A percentile compares a stretch with the other conserved stretches of the same genome.
Conservation (phyloP, 2,888 invertebrate genomes). For the Odontomyia ornata region DNA sequence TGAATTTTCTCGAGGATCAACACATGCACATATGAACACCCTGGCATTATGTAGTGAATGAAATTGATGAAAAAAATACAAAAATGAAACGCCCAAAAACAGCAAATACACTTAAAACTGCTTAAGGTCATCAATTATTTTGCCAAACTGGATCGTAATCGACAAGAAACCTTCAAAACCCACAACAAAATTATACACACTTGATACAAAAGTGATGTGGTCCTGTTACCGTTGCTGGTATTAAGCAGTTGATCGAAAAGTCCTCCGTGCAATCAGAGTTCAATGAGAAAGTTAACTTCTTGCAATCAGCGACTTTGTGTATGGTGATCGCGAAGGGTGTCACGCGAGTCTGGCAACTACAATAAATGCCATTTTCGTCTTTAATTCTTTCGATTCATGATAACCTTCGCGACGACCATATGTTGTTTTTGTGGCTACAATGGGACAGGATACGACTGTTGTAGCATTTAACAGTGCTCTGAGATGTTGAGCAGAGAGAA, state of each 20-base stretch:
- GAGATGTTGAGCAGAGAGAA: not conserved
- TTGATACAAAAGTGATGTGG: conserved; percentile 13
- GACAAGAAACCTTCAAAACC: not conserved
- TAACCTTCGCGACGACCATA: conserved; percentile 18
- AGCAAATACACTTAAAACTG: not conserved
- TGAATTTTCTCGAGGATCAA: not conserved
- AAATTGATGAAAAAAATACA: not conserved
- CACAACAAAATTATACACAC: conserved; percentile 10
- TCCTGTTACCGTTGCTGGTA: not conserved
- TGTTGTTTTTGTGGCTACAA: not conserved
- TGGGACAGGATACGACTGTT: not conserved
- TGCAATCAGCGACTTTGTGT: no score
- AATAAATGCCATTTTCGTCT: conserved; percentile 17
- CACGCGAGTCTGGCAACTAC: no score
- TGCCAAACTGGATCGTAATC: conserved; percentile 25
- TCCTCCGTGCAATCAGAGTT: conserved; percentile 27
- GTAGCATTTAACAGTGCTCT: not conserved
- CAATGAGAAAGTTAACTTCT: not conserved
- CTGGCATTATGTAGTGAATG: no score
- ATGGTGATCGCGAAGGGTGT: no score
- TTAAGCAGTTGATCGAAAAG: not conserved
- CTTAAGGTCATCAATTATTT: conserved; percentile 26
- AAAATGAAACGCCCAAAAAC: conserved; percentile 3
- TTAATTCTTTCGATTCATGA: not conserved
- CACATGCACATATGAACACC: not conserved